Base-by-base conservation (phyloP, 1,140 invertebrate species). In the Cydia amplana region DNA sequence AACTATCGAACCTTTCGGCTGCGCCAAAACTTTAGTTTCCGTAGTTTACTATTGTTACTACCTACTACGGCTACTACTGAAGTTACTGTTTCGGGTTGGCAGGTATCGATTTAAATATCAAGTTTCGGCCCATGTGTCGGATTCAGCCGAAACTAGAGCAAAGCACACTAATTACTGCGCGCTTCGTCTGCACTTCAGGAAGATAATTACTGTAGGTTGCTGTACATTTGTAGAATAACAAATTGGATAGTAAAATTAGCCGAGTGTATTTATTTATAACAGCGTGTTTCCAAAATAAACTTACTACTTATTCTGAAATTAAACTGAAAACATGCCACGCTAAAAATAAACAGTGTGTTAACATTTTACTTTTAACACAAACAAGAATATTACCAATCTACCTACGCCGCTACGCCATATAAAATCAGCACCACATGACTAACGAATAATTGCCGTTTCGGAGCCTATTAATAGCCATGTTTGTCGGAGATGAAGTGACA, bases 401-500 rank as follows among this genome's bases (percentile, higher is more conserved):
- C n/a, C 65, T 70, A 60, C 55, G 28, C 65, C n/a, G 65, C 7
- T 40, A 40, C 36, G 36, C 7, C 43, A 3, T 18, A 70, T 18
- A 70, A 70, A 70, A 70, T 36, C 65, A 32, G 65, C 65, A 70
- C 64, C 64, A 18, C 65, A 70, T 70, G 65, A 43, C 36, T 36
- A 18, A 18, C 28, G 32, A 36, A 40, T 70, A 40, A 70, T 70
- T 70, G 65, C 28, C 65, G 18, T 36, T 70, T 70, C 65, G 32
- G 65, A 70, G 36, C 32, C 65, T 70, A 70, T 40, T 18, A 70
- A 70, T 70, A 70, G 28, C 25, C 4, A 36, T 70, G 65, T 70
- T 70, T 70, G 65, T 70, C 36, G 16, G 64, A 70, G 65, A 70
- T 60, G 55, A 60, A 36, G 65, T 36, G 65, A 70, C 65, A 70